Percentiles rank a stretch among this genome's conserved stretches.
phyloP scores from a whole-genome alignment of 2,797 vertebrate species.

The Diglossa cyanea region DNA sequence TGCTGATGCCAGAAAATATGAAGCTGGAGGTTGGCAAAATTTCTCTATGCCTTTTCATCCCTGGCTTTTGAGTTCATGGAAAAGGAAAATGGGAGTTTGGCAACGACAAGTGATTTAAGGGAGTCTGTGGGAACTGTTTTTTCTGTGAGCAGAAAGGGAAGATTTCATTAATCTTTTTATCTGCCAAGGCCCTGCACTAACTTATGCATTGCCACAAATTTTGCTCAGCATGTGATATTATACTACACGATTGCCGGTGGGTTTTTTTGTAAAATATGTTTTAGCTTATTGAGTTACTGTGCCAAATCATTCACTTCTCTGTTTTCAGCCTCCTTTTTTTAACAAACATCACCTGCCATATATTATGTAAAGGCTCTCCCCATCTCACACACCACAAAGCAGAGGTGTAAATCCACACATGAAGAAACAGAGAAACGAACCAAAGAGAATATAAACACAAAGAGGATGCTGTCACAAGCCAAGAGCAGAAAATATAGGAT shows the following conservation, averaged over 20 bases:
- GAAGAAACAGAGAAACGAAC: background rate
- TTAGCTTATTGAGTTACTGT: conserved; percentile 23
- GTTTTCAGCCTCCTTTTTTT: background rate
- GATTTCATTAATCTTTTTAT: conserved; percentile 66
- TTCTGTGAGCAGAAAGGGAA: conserved; percentile 2
- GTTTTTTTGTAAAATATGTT: conserved; percentile 12
- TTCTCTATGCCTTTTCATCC: conserved; percentile 36
- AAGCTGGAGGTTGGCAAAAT: conserved; percentile 45
- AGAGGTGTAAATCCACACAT: background rate
- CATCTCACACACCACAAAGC: background rate
- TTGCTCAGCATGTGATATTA: conserved; percentile 37
- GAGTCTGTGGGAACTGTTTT: conserved; percentile 24
- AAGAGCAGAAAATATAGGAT: background rate
- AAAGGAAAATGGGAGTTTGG: conserved; percentile 33
- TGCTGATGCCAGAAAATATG: conserved; percentile 44
- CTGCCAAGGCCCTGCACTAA: conserved; percentile 59
- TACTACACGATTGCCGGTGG: background rate
- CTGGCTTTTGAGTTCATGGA: background rate
- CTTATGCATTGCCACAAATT: conserved; percentile 38
- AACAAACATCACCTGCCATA: background rate
- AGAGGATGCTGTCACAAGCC: background rate
- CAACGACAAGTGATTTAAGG: conserved; percentile 16
- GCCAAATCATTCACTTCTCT: conserved; percentile 41
- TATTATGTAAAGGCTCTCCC: background rate
- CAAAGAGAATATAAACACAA: background rate